Evolutionary conservation across 2,113 vertebrate genomes (phyloP), one percentile per base, ranked within the genome.

Genomic region (Recurvirostra avosetta): DNA sequence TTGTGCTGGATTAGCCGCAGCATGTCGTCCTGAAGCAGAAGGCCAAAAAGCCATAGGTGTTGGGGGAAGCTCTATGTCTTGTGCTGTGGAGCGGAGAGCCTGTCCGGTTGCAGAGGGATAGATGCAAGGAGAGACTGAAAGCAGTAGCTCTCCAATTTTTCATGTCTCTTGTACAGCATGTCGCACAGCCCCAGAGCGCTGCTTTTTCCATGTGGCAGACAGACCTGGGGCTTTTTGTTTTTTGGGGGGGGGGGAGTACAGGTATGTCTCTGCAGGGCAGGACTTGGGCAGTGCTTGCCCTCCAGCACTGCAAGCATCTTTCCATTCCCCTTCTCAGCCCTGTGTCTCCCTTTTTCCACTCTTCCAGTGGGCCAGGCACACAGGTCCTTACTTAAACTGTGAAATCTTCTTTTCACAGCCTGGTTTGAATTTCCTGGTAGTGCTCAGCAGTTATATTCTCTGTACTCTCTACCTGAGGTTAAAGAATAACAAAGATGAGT

Each of bases 191-290:
- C 53, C 17, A 36, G 34, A 12, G n/a, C 56, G 59, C 86, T 61
- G 40, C 45, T 41, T 23, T 27, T 65, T 20, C 40, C 15, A 12
- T 4, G n/a, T 22, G 55, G 30, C 29, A 13, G 74, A 3, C n/a
- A 53, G 36, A 62, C 16, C 27, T 23, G 43, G 41, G 22, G 23
- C 26, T 53, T 7, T 27, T 45, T 7, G 3, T 74, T 30, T 36
- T 3, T n/a, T n/a, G n/a, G n/a, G n/a, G 10, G 4, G 7, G 11
- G 10, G 26, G 8, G 3, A 27, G 11, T 50, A n/a, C 4, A 30
- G 67, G 2, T 25, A 15, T 5, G 14, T 67, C 25, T 67, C 38
- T 58, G 43, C 19, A 29, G 73, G 36, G 32, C 65, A 73, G 68
- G 40, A 18, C 34, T 32, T 27, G 59, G 52, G 32, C 47, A 34